Conservation (phyloP, 2,113 vertebrate genomes). For the Toxotes chatareus region DNA sequence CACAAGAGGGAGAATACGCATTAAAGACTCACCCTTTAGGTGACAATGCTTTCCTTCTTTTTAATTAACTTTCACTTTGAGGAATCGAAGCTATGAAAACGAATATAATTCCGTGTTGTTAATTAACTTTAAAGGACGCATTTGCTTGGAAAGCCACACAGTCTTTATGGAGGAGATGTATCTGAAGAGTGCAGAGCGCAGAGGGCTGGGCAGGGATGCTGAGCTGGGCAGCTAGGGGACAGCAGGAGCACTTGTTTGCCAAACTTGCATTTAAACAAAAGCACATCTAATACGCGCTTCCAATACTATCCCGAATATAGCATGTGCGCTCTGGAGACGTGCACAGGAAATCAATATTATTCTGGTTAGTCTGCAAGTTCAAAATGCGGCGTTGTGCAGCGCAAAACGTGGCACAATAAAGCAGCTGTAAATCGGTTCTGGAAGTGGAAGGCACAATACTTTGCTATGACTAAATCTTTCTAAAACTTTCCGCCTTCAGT, state of each 20-base stretch:
- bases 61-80: neutral
- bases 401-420: neutral
- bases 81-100: neutral
- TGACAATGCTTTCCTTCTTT: neutral
- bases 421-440: neutral
- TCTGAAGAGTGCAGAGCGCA: slow-evolving; percentile 22
- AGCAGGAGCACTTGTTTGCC: slow-evolving; percentile 42
- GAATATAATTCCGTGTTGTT: neutral
- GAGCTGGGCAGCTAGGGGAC: slow-evolving; percentile 15
- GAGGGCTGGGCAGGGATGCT: slow-evolving; percentile 72
- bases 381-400: neutral
- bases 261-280: slow-evolving; percentile 46
- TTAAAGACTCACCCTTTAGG: neutral
- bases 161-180: slow-evolving; percentile 24
- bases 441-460: neutral
- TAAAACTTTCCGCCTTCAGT: slow-evolving; percentile 33
- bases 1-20: slow-evolving; percentile 6
- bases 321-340: neutral
- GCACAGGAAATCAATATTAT: neutral
- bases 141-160: neutral
- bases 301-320: neutral
- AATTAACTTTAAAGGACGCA: slow-evolving; percentile 11
- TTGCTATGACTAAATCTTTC: neutral
- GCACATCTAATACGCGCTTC: neutral
- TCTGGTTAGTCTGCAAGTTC: slow-evolving; percentile 41